These are phyloP conservation scores for Coenonympha glycerion DNA, from an alignment of 2,888 invertebrate genomes.

Conservation along the genomic window DNA sequence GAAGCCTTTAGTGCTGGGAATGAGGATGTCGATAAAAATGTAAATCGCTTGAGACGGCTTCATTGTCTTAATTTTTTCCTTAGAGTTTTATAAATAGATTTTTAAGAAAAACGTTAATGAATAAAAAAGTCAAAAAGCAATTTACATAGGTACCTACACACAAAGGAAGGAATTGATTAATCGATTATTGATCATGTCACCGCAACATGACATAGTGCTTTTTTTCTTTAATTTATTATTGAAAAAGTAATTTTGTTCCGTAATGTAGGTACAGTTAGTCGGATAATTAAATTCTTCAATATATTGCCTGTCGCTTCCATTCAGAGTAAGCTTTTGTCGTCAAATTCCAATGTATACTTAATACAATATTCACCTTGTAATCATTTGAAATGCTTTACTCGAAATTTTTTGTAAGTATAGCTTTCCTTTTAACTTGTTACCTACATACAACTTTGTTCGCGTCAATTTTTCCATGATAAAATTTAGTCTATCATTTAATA, in stretches of 20 bases:
- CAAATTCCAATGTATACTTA: neutral
- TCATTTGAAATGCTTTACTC: too few species aligned
- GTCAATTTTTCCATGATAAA: too few species aligned
- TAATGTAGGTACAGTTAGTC: neutral
- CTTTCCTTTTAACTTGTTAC: too few species aligned
- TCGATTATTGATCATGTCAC: conserved; percentile 5
- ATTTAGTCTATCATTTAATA: too few species aligned
- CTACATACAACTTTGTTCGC: too few species aligned
- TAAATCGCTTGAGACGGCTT: conserved; percentile 30
- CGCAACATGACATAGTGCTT: too few species aligned
- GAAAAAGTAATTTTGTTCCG: neutral
- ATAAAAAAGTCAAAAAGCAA: neutral
- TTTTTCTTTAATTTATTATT: neutral
- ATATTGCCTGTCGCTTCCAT: neutral
- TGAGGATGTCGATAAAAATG: conserved; percentile 29
- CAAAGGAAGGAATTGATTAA: neutral
- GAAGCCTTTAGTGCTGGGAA: conserved; percentile 40
- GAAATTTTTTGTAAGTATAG: too few species aligned
- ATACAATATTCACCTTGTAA: too few species aligned
- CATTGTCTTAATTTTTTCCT: conserved; percentile 26
- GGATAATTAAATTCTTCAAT: neutral
- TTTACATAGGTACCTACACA: neutral
- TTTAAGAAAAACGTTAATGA: neutral
- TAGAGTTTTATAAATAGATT: conserved; percentile 18
- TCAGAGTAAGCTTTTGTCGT: neutral